Evolutionary conservation across 1,140 invertebrate species (phyloP).

Genomic region (Temnothorax nylanderi): DNA sequence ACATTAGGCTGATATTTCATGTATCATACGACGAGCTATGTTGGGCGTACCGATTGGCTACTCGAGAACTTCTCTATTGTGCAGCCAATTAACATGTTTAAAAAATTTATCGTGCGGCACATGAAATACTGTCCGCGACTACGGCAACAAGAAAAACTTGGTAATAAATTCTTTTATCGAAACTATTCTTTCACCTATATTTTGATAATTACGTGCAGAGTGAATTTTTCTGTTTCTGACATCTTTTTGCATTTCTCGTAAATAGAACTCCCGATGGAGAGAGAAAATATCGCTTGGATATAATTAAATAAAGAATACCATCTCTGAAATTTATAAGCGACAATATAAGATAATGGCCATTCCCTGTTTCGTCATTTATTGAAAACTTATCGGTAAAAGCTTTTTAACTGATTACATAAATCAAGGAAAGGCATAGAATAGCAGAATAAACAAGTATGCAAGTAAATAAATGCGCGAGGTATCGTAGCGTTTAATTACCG

Average conservation of each 20-base stretch:
- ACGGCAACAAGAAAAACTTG: conserved; percentile 26
- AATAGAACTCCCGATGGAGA: neutral
- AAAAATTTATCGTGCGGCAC: no score
- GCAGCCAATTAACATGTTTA: no score
- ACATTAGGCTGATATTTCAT: no score
- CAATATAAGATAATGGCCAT: neutral
- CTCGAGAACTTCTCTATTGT: no score
- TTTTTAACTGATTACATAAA: neutral
- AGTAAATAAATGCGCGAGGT: conserved; percentile 40
- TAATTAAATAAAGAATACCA: neutral
- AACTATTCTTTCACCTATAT: neutral
- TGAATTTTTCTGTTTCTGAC: neutral
- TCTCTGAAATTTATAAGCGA: neutral
- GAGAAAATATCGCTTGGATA: neutral
- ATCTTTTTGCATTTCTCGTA: neutral
- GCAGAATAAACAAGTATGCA: neutral
- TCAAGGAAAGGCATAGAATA: neutral
- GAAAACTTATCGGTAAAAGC: neutral
- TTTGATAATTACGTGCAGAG: neutral
- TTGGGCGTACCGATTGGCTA: no score
- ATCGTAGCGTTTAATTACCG: conserved; percentile 45
- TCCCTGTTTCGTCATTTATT: neutral
- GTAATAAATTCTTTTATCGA: neutral
- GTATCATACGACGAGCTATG: no score
- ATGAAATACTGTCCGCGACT: no score